Base-by-base conservation (phyloP, 2,113 vertebrate genomes). In the Gnathonemus longibarbis region DNA sequence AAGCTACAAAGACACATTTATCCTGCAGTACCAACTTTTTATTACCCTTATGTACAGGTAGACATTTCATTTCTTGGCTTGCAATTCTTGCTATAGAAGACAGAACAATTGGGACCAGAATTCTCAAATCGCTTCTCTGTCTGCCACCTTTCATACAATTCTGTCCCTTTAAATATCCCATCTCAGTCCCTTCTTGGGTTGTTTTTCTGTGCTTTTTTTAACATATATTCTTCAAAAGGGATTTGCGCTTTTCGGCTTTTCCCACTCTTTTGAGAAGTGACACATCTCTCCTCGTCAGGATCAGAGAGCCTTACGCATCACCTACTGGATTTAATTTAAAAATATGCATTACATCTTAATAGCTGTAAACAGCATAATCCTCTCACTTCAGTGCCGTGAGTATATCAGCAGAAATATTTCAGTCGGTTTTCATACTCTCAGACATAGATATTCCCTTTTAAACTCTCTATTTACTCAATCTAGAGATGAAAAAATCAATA, bases 331-430 rank as follows among this genome's bases (percentile, higher is more conserved):
- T 90, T 90, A 27, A 90, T 90, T 89, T 91, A 27, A n/a, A 66
- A 87, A 90, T 91, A 89, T 91, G 74, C 56, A 27, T 84, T 90
- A 53, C 42, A 77, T 92, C 90, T 86, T 91, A 90, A 90, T 88
- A 80, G 85, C 56, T 39, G 39, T 86, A 89, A 90, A 86, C 42
- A 45, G 66, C 19, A 48, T 84, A 56, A 62, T 92, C 89, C 90
- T 77, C 52, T 88, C 27, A 3, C 58, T 3, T 39, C 58, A 39
- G 86, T 66, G 27, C 49, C 49, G 53, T 7, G 2, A 62, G 52
- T 42, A 31, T 11, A 35, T 58, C 24, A 53, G 11, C n/a, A 24
- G 24, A 84, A 62, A 62, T 31, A 17, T 45, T 48, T 66, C n/a
- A 17, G 31, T 17, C 21, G 4, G 5, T 66, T 49, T 19, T 15